Conservation (phyloP, 2,797 vertebrate species). For the Knipowitschia caucasica region DNA sequence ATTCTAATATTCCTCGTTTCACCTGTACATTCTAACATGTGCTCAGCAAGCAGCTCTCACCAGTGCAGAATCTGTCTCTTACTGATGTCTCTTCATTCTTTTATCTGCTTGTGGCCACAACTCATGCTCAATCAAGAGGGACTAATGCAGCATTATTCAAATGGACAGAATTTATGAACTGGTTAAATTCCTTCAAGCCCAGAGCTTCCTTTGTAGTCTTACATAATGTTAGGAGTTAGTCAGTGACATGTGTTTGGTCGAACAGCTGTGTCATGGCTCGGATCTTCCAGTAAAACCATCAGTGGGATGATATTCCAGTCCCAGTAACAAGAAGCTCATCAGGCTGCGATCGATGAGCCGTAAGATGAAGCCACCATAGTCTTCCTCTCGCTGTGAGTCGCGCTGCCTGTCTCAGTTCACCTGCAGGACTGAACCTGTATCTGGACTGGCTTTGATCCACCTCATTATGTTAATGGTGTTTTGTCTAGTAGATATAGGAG, state of each 20-base stretch:
- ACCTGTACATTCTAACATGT: too few relatives aligned
- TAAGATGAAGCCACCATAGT: slow-evolving; percentile 62
- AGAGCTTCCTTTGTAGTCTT: not conserved
- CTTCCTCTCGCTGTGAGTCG: slow-evolving; percentile 24
- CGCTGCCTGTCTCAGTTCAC: slow-evolving; percentile 35
- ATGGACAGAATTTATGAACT: too few relatives aligned
- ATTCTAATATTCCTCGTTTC: too few relatives aligned
- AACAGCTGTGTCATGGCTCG: slow-evolving; percentile 49
- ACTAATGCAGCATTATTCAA: too few relatives aligned
- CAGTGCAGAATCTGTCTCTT: too few relatives aligned
- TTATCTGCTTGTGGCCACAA: too few relatives aligned
- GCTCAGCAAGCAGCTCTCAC: too few relatives aligned
- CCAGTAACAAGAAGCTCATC: slow-evolving; percentile 59
- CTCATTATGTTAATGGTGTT: not conserved
- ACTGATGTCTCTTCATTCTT: too few relatives aligned
- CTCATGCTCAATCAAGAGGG: too few relatives aligned
- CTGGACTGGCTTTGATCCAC: not conserved
- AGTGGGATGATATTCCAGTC: slow-evolving; percentile 57
- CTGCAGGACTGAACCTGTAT: slow-evolving; percentile 20
- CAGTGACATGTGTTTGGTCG: slow-evolving; percentile 44
- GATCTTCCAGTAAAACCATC: slow-evolving; percentile 68
- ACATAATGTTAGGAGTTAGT: slow-evolving; percentile 18
- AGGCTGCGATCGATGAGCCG: slow-evolving; percentile 70
- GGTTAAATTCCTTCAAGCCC: too few relatives aligned
- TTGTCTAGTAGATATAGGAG: too few relatives aligned